Evolutionary conservation across 2,113 vertebrate genomes (phyloP), one percentile per base, ranked within the genome.

Genomic region (Pachyramphus minor): DNA sequence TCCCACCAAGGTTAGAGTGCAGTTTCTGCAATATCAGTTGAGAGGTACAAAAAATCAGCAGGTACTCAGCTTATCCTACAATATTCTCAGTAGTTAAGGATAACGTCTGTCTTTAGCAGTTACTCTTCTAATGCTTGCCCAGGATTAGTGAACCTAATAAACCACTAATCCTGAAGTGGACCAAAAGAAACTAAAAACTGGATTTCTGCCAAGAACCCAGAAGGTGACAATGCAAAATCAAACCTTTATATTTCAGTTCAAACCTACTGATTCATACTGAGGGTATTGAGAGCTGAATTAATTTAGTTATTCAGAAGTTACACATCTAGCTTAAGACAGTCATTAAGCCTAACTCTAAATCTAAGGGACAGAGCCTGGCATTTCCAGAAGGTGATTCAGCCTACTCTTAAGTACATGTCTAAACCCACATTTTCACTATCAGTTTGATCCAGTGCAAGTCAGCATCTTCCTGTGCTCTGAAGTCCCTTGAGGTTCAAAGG

Each of bases 391-490:
- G 64, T 89, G 93, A 92, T 84, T 93, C 91, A 93, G 56, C 22
- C 50, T 67, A 42, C 55, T 67, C 42, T 62, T 37, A 90, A 87
- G 35, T 52, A 80, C 5, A 1, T 37, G 39, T 86, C 68, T 86
- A 90, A 95, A 90, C 12, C 64, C 80, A 89, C 47, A 93, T 69
- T 96, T 96, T 87, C 84, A 89, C 76, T 95, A 90, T 93, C 90
- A 91, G 76, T 89, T 92, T 77, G 81, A 96, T 92, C 67, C 85
- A 71, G 33, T 47, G 30, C 68, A 92, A 95, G 45, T 93, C 94
- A 95, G 91, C 95, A 84, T 52, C 66, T 78, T 96, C 84, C 80
- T 71, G 50, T 81, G 79, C 55, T 86, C 76, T 93, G 27, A 87
- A 78, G 44, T 81, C 68, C 86, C 76, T 82, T 64, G 74, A 92